phyloP scores from a whole-genome alignment of 2,113 vertebrate genomes.

The Meleagris gallopavo region DNA sequence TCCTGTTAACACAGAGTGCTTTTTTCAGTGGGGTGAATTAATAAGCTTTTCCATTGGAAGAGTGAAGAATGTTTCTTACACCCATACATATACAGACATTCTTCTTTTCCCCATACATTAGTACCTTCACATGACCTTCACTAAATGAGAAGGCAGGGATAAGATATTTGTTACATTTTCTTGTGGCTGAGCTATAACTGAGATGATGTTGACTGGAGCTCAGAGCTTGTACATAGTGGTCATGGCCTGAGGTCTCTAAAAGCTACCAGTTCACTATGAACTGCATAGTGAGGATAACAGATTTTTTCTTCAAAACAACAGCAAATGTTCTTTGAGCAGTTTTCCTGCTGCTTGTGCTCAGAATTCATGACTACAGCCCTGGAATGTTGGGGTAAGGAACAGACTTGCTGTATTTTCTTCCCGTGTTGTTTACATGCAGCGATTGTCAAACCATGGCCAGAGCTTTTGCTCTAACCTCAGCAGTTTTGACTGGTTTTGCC shows the following conservation, averaged over 20 bases:
- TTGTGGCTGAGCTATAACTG: not conserved
- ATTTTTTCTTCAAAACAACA: not conserved
- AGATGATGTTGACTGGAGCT: not conserved
- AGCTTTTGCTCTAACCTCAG: not conserved
- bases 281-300: not conserved
- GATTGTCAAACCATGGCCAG: not conserved
- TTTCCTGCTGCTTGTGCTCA: not conserved
- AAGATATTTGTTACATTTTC: not conserved
- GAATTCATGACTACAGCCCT: not conserved
- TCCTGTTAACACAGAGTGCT: not conserved
- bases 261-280: not conserved
- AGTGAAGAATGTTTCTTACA: not conserved
- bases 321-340: not conserved
- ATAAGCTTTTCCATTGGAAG: not conserved
- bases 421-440: not conserved
- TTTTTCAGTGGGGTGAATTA: not conserved
- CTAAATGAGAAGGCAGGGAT: not conserved
- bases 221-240: not conserved
- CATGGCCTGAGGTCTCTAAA: not conserved
- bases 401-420: not conserved
- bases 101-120: not conserved
- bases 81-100: not conserved
- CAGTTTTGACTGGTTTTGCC: not conserved
- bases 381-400: not conserved
- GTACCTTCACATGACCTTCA: not conserved